A percentile compares a stretch with the other conserved stretches of the same genome.
These are phyloP conservation scores for Uloborus diversus DNA, from an alignment of 1,140 invertebrate species.

Conservation along the genomic window DNA sequence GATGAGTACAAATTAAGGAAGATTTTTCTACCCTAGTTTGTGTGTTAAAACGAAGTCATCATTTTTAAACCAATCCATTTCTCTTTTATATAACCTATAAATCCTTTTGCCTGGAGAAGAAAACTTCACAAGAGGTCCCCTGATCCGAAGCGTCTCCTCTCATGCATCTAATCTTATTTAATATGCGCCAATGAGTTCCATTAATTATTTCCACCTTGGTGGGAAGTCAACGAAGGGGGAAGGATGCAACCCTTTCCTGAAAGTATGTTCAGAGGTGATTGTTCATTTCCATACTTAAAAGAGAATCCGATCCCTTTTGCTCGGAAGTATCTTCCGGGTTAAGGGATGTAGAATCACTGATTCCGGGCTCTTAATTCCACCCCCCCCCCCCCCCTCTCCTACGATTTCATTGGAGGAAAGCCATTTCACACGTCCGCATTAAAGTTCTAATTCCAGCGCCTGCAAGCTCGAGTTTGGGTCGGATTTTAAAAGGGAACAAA, in stretches of 20 bases:
- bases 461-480: too few relatives aligned
- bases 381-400: constrained; percentile 5
- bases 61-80: constrained; percentile 26
- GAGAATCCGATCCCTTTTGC: neutral
- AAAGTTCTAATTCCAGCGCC: constrained; percentile 39
- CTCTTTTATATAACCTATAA: constrained; percentile 28
- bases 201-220: constrained; percentile 54
- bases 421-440: constrained; percentile 50
- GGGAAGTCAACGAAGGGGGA: neutral
- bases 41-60: constrained; percentile 15
- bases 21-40: neutral
- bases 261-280: constrained; percentile 24
- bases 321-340: constrained; percentile 16
- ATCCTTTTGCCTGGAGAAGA: neutral
- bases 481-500: too few relatives aligned
- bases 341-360: constrained; percentile 42
- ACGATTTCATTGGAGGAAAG: constrained; percentile 6
- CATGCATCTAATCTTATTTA: constrained; percentile 51
- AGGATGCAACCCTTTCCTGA: neutral
- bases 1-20: constrained; percentile 41
- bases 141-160: constrained; percentile 8
- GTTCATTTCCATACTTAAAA: constrained; percentile 48
- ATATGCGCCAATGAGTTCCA: constrained; percentile 49
- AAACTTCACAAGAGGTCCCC: neutral
- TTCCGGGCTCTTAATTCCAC: constrained; percentile 44